A percentile compares a stretch with the other conserved stretches of the same genome.
These are phyloP conservation scores for Frieseomelitta varia DNA, from an alignment of 1,140 invertebrate genomes.

Conservation along the genomic window DNA sequence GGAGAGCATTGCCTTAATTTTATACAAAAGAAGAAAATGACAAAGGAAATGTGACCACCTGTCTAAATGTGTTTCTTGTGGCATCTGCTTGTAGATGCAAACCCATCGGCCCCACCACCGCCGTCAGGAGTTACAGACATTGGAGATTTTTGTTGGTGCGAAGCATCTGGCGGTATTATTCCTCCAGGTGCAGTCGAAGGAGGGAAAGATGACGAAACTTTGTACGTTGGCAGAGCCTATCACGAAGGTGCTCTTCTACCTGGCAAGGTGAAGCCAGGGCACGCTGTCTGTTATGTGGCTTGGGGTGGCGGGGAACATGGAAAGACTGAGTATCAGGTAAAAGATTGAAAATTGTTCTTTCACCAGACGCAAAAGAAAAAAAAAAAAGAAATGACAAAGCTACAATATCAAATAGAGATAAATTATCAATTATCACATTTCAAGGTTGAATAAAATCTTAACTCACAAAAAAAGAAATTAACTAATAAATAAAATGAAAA, in stretches of 20 bases:
- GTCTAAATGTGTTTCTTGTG: too few species aligned
- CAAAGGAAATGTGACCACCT: neutral
- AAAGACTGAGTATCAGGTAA: constrained; percentile 88
- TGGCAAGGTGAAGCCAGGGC: constrained; percentile 89
- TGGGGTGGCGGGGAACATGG: constrained; percentile 91
- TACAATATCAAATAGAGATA: neutral
- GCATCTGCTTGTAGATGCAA: constrained; percentile 38
- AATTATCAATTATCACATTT: too few species aligned
- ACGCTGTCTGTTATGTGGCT: constrained; percentile 88
- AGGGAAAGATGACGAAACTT: constrained; percentile 87
- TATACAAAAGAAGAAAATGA: neutral
- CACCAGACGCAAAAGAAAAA: too few species aligned
- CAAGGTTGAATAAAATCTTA: too few species aligned
- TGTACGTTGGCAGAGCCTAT: constrained; percentile 88
- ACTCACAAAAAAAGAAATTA: neutral
- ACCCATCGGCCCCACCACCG: constrained; percentile 68
- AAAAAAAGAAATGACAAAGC: neutral
- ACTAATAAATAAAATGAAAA: neutral
- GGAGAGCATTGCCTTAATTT: neutral
- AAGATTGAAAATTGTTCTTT: too few species aligned
- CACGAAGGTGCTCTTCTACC: constrained; percentile 90
- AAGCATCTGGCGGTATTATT: constrained; percentile 85
- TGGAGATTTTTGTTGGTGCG: constrained; percentile 84
- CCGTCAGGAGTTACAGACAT: constrained; percentile 65
- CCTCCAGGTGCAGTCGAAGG: constrained; percentile 88